These are phyloP conservation scores for Hydrozoanthus tunicans DNA, from an alignment of 64 coral and sea anemone genomes.

Conservation along the genomic window DNA sequence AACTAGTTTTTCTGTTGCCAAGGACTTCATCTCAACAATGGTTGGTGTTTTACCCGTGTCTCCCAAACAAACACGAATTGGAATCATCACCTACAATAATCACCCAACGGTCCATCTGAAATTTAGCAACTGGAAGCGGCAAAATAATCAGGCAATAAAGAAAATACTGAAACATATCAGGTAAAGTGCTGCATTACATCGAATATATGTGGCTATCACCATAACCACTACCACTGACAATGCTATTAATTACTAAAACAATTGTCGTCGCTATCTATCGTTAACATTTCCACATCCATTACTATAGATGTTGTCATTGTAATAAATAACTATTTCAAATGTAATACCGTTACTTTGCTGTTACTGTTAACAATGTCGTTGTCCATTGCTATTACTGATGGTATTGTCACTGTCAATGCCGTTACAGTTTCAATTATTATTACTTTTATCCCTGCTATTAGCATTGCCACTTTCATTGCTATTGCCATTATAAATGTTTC, in stretches of 20 bases:
- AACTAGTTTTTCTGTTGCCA: not conserved
- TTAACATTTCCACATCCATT: not conserved
- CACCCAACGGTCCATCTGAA: constrained; percentile 2
- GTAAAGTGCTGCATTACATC: not conserved
- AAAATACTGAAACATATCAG: not conserved
- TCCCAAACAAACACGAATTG: not conserved
- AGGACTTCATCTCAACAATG: constrained; percentile 23
- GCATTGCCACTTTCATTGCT: too few species aligned
- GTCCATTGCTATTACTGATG: too few species aligned
- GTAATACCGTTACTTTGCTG: too few species aligned
- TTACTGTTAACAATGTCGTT: too few species aligned
- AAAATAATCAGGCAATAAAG: not conserved
- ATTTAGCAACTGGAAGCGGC: not conserved
- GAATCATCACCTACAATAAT: constrained; percentile 15
- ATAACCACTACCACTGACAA: too few species aligned
- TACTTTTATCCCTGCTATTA: too few species aligned
- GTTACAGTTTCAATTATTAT: too few species aligned
- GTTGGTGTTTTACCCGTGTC: not conserved
- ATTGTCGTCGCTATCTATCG: not conserved
- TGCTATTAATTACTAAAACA: not conserved
- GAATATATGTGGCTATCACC: not conserved
- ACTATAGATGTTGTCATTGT: too few species aligned
- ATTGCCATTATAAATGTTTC: too few species aligned
- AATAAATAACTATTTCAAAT: too few species aligned
- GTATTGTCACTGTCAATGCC: too few species aligned